Base-by-base conservation (phyloP, 2,113 vertebrate genomes). In the Micronycteris hirsuta region DNA sequence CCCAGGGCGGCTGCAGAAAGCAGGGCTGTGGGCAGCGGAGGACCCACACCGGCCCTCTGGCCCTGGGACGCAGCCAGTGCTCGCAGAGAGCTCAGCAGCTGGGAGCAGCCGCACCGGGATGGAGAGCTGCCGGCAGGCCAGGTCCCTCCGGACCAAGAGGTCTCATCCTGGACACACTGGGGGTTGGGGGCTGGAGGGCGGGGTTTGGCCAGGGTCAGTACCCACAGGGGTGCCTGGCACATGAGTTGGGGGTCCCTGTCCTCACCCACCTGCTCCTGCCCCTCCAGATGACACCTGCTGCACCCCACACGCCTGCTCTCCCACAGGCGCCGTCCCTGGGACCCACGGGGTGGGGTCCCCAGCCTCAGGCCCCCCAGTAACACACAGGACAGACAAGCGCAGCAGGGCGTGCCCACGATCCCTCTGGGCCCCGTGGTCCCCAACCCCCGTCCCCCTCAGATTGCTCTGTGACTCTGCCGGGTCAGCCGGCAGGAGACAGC, bases 61-160 rank as follows among this genome's bases (percentile, higher is more conserved):
- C 41, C 63, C 10, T 2, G 4, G 16, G 26, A 67, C 73, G 22
- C 28, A 31, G 89, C 65, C 0, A 0, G 5, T 28, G 52, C 43
- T 28, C 1, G 0, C 5, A 3, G 84, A 54, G 45, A 71, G 38
- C 82, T 19, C 11, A 0, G 28, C 4, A 3, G 8, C 36, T 6
- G 9, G 16, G n/a, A 14, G 43, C 7, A 2, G 11, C 61, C 14
- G 11, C 15, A 0, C n/a, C 41, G 5, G 10, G n/a, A 38, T 17
- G 26, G 33, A 28, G 36, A 7, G 2, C 12, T 0, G n/a, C 24
- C 24, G 1, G 58, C 17, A 1, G 26, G 28, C 28, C 47, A 11
- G 11, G 26, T 5, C n/a, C 16, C 26, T 31, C 38, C 36, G 31
- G 36, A 22, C 47, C 11, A 3, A 24, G 67, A 15, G 8, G 28